phyloP scores from a whole-genome alignment of 2,113 vertebrate genomes.

The Cyphomyrus plagiostoma region DNA sequence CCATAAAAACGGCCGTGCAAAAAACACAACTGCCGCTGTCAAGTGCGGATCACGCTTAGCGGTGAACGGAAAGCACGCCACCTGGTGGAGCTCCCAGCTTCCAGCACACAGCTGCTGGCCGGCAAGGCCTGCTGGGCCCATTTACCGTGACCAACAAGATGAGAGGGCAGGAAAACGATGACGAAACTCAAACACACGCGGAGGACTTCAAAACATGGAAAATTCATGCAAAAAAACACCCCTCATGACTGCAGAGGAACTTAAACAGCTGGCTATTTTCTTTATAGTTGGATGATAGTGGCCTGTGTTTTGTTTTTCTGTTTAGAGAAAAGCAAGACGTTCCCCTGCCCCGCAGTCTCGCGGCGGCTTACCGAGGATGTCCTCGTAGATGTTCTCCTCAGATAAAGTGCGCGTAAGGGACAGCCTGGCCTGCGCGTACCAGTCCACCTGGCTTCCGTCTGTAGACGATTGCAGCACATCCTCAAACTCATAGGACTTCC shows the following conservation, averaged over 20 bases:
- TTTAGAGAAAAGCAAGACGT: neutral
- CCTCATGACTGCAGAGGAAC: neutral
- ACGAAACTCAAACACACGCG: neutral
- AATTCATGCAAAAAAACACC: neutral
- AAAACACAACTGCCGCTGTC: neutral
- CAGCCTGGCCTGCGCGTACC: conserved; percentile 86
- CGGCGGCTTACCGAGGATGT: conserved; percentile 81
- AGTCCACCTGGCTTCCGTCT: conserved; percentile 75
- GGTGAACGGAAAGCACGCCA: neutral
- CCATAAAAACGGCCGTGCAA: neutral
- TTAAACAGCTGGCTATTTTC: neutral
- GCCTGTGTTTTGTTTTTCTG: neutral
- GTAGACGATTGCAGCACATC: conserved; percentile 79
- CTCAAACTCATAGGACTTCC: conserved; percentile 96
- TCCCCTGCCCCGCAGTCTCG: neutral
- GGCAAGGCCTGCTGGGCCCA: neutral
- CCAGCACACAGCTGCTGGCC: neutral
- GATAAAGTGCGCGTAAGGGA: conserved; percentile 93
- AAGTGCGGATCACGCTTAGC: neutral
- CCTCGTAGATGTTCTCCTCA: conserved; percentile 94
- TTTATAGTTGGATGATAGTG: neutral
- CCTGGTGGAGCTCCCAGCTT: neutral
- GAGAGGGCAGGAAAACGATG: neutral
- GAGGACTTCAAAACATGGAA: neutral
- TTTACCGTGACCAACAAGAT: neutral